phyloP scores from a whole-genome alignment of 2,797 vertebrate species.

The Gallinago stenura region DNA sequence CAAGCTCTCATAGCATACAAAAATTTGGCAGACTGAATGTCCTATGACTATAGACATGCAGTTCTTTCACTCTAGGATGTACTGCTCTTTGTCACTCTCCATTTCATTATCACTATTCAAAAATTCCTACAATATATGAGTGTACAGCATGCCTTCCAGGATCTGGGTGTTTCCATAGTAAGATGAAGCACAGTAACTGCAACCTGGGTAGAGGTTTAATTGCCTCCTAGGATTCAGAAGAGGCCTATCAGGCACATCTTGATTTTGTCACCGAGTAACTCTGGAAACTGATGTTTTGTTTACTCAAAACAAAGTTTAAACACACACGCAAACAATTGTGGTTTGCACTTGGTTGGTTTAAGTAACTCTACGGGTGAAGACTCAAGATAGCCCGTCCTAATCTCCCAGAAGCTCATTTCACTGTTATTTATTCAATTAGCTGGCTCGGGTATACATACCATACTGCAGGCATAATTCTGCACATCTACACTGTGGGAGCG shows the following conservation, averaged over 20 bases:
- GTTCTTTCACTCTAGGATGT: not conserved
- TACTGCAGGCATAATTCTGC: not conserved
- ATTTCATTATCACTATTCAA: not conserved
- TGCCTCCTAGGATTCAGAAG: not conserved
- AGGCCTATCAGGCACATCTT: not conserved
- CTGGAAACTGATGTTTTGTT: not conserved
- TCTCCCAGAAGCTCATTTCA: not conserved
- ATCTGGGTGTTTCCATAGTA: not conserved
- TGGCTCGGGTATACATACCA: not conserved
- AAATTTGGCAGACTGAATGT: not conserved
- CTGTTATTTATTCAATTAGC: not conserved
- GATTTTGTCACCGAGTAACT: not conserved
- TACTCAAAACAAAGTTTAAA: not conserved
- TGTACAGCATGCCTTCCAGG: not conserved
- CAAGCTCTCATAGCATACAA: fast-evolving
- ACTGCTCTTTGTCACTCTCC: not conserved
- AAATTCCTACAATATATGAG: not conserved
- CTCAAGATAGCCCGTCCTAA: not conserved
- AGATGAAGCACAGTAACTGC: not conserved
- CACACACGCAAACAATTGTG: not conserved
- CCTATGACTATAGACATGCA: not conserved
- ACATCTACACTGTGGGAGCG: not conserved
- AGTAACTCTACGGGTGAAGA: not conserved
- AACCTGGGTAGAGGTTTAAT: not conserved
- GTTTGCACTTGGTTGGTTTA: not conserved